Base-by-base conservation (phyloP, 2,888 invertebrate species). In the Ormyrus labotus region DNA sequence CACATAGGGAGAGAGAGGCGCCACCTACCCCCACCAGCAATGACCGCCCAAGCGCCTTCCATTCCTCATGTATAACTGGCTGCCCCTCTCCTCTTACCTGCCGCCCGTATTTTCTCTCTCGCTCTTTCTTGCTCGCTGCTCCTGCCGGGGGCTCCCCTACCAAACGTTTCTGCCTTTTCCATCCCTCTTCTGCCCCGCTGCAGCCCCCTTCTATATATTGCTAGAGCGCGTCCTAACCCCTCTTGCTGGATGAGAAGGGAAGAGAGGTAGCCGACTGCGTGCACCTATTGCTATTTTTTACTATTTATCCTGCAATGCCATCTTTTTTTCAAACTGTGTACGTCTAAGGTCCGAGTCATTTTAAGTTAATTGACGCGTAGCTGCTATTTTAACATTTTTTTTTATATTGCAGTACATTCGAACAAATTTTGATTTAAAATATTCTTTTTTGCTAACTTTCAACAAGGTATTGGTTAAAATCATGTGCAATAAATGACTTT, bases 51-150 rank as follows among this genome's bases (percentile, higher is more conserved):
- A 45, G 10, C 65, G 19, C 64, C 55, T 10, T 34, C 75, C 60
- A 63, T 57, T 48, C 71, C 61, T 70, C 70, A 13, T 53, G 72
- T 51, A 63, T 48, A 57, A 55, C 72, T 63, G 72, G 19, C 55
- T 53, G 55, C 6, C 51, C 63, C 34, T 5, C 45, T 47, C 34
- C 61, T 13, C 47, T 45, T 6, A 34, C 45, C 19, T 9, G 5
- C 47, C 51, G 50, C 11, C 51, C 34, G 9, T 34, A 34, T 34
- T 34, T 34, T 34, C n/a, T 6, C 9, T 11, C 47, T 48, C 34
- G 10, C 50, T 19, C 51, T 50, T 50, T 13, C 69, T 34, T 34
- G 2, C 45, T n/a, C 57, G 5, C 69, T 6, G 0, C 34, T 34
- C 34, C 34, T 34, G 34, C 34, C 34, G 34, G 34, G 34, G 34